Conservation (phyloP, 2,888 invertebrate genomes). For the Dioctria rufipes region DNA sequence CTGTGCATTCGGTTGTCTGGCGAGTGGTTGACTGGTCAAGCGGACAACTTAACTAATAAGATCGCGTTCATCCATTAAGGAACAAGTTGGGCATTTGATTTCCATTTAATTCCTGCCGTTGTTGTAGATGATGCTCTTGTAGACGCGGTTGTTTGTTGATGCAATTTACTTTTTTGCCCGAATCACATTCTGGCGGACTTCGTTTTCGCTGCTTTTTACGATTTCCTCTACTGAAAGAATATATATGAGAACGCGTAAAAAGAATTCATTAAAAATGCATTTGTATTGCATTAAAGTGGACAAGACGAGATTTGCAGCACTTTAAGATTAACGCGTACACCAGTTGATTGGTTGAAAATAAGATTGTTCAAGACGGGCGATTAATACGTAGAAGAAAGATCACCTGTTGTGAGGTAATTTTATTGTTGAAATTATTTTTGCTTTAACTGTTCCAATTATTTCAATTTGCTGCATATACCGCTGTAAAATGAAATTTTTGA, state of each 20-base stretch:
- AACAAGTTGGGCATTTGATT: slow-evolving; percentile 52
- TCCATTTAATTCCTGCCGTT: slow-evolving; percentile 47
- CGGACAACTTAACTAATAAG: slow-evolving; percentile 54
- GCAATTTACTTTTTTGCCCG: slow-evolving; percentile 45
- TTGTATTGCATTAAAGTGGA: slow-evolving; percentile 53
- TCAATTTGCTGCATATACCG: neutral
- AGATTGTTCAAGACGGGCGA: slow-evolving; percentile 47
- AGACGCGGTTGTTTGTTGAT: slow-evolving; percentile 49
- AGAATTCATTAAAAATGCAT: slow-evolving; percentile 55
- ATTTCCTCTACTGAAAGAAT: slow-evolving; percentile 40
- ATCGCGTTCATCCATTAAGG: slow-evolving; percentile 51
- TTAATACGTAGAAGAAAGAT: slow-evolving; percentile 38
- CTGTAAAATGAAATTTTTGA: no score
- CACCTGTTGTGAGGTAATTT: slow-evolving; percentile 35
- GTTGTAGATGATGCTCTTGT: slow-evolving; percentile 34
- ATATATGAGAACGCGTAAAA: slow-evolving; percentile 24
- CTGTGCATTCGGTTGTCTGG: slow-evolving; percentile 47
- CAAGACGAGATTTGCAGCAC: slow-evolving; percentile 54
- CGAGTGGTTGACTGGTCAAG: slow-evolving; percentile 45
- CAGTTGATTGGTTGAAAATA: slow-evolving; percentile 53
- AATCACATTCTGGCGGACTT: slow-evolving; percentile 5
- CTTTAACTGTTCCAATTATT: slow-evolving; percentile 35
- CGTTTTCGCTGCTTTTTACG: slow-evolving; percentile 15
- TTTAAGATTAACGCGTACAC: slow-evolving; percentile 48
- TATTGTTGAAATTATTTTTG: slow-evolving; percentile 23